phyloP scores from a whole-genome alignment of 1,140 invertebrate species.

The Pseudomyrmex sp. region DNA sequence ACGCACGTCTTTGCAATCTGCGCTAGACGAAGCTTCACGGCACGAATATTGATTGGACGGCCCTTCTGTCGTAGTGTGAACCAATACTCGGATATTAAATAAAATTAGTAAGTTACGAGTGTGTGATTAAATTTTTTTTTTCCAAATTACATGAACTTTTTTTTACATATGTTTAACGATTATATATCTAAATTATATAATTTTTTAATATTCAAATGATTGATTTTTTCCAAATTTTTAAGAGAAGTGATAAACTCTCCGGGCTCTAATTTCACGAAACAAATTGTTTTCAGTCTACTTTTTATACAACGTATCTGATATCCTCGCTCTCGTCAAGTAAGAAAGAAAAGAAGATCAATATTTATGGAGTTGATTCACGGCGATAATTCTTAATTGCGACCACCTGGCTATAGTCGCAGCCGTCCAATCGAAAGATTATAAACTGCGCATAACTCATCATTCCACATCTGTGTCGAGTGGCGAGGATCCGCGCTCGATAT shows the following conservation, averaged over 20 bases:
- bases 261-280: neutral
- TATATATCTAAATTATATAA: no score
- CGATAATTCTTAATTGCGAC: conserved; percentile 22
- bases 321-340: neutral
- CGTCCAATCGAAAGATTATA: conserved; percentile 29
- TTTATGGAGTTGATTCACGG: conserved; percentile 9
- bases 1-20: conserved; percentile 36
- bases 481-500: conserved; percentile 3
- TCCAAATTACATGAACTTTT: neutral
- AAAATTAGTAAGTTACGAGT: conserved; percentile 20
- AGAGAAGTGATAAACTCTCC: neutral
- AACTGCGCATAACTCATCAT: conserved; percentile 29
- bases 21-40: conserved; percentile 33
- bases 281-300: neutral
- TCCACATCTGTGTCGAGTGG: conserved; percentile 11
- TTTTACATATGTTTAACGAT: no score
- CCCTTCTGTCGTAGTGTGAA: neutral
- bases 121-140: neutral
- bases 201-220: no score
- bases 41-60: conserved; percentile 15
- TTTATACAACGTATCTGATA: neutral
- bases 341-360: neutral
- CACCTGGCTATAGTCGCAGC: neutral
- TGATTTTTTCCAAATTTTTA: neutral
- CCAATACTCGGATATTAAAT: neutral